Evolutionary conservation across 2,797 vertebrate genomes (phyloP).

Genomic region (Gymnocypris eckloni): DNA sequence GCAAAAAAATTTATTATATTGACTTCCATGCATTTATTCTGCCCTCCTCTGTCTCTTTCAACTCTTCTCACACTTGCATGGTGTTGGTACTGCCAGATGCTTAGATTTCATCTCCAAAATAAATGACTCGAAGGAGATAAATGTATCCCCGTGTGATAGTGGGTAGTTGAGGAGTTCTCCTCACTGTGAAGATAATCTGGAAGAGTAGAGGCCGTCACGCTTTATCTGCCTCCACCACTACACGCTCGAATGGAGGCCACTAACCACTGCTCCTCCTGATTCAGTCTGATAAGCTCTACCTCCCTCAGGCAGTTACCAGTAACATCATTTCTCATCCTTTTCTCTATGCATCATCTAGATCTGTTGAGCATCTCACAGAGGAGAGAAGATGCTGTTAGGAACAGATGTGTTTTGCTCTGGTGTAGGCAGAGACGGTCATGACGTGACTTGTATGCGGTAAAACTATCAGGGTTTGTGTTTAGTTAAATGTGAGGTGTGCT

Average conservation of each 20-base stretch:
- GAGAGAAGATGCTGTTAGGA: neutral
- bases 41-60: conserved; percentile 32
- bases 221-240: conserved; percentile 78
- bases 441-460: neutral
- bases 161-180: conserved; percentile 62
- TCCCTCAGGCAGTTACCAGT: conserved; percentile 42
- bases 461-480: conserved; percentile 13
- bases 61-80: conserved; percentile 56
- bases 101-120: conserved; percentile 75
- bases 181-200: conserved; percentile 72
- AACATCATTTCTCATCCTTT: conserved; percentile 44
- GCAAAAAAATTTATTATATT: neutral
- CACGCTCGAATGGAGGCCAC: conserved; percentile 68
- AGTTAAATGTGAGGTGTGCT: conserved; percentile 16
- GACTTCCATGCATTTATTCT: conserved; percentile 31
- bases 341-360: conserved; percentile 44
- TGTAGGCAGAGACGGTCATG: neutral
- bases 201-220: conserved; percentile 57
- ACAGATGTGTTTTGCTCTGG: conserved; percentile 5
- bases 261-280: conserved; percentile 68
- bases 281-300: conserved; percentile 64
- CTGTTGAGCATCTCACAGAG: conserved; percentile 31
- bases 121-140: conserved; percentile 77
- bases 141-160: conserved; percentile 55
- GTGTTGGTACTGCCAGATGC: conserved; percentile 64